These are phyloP conservation scores for Pomatorhinus ruficollis DNA, from an alignment of 2,113 vertebrate genomes.

Conservation along the genomic window DNA sequence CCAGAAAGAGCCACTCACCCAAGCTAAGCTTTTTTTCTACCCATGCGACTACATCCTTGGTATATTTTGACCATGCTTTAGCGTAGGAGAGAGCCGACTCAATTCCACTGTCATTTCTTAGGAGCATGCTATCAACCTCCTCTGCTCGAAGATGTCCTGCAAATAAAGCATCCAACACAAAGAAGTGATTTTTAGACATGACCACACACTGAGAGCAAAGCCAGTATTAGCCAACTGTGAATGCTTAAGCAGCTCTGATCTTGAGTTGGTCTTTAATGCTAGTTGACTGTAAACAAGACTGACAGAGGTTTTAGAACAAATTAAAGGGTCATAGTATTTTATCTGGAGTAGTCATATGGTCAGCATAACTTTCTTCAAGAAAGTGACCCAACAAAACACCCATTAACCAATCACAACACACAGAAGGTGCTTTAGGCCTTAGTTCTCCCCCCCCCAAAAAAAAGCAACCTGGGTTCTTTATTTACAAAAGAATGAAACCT, in stretches of 20 bases:
- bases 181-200: slow-evolving; percentile 56
- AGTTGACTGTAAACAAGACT: slow-evolving; percentile 70
- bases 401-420: background rate
- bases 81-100: slow-evolving; percentile 92
- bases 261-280: slow-evolving; percentile 73
- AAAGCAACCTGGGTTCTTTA: background rate
- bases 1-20: slow-evolving; percentile 83
- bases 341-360: slow-evolving; percentile 38
- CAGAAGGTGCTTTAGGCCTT: background rate
- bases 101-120: slow-evolving; percentile 86
- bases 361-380: slow-evolving; percentile 17
- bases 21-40: slow-evolving; percentile 91
- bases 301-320: slow-evolving; percentile 69
- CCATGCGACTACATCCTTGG: slow-evolving; percentile 95
- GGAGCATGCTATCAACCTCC: slow-evolving; percentile 86
- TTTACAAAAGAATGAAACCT: background rate
- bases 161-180: slow-evolving; percentile 49
- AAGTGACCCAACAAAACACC: background rate
- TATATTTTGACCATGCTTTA: slow-evolving; percentile 97
- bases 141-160: slow-evolving; percentile 83
- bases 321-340: slow-evolving; percentile 61
- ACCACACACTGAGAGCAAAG: slow-evolving; percentile 49
- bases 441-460: background rate
- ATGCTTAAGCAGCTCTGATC: slow-evolving; percentile 70
- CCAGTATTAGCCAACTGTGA: slow-evolving; percentile 54